Base-by-base conservation (phyloP, 1,140 invertebrate genomes). In the Aleiodes sp. region DNA sequence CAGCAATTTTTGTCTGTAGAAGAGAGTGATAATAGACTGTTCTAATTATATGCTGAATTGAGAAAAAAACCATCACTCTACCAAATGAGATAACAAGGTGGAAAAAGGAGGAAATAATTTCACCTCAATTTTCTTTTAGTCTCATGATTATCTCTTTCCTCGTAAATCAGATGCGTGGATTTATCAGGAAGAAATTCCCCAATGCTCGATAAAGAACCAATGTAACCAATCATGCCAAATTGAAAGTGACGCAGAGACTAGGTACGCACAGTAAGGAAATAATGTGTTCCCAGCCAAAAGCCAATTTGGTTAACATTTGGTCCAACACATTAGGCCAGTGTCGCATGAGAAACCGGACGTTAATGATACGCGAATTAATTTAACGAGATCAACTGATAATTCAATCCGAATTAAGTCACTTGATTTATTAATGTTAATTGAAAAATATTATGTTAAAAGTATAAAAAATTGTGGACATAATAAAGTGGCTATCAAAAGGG, bases 1-100 rank as follows among this genome's bases (percentile, higher is more conserved):
- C 46, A 21, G 65, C 67, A 73, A 74, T 76, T 73, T 46, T 66
- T 71, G 61, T 43, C 35, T n/a, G 57, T 29, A 12, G 43, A 16
- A 37, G 12, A 26, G 35, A 59, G 12, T 7, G 19, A 74, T 68
- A 76, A 71, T 72, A 69, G 63, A 74, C 43, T 8, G 31, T 28
- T 16, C 63, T 68, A 68, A 74, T 75, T 71, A 31, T 57, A 46
- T 56, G 65, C 65, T 21, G 33, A 33, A 33, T 33, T 33, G 7
- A 33, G 12, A 8, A 33, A 33, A 33, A 8, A 8, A 33, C 9
- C 9, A 33, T 33, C 12, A 33, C 12, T 33, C 31, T 10, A 8
- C 2, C 1, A 2, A 33, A 1, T 33, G 7, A 8, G 31, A 1
- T 33, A 1, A 0, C 0, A 33, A 33, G 12, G 12, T 8, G 2